Conservation (phyloP, 1,140 invertebrate genomes). For the Apis mellifera region DNA sequence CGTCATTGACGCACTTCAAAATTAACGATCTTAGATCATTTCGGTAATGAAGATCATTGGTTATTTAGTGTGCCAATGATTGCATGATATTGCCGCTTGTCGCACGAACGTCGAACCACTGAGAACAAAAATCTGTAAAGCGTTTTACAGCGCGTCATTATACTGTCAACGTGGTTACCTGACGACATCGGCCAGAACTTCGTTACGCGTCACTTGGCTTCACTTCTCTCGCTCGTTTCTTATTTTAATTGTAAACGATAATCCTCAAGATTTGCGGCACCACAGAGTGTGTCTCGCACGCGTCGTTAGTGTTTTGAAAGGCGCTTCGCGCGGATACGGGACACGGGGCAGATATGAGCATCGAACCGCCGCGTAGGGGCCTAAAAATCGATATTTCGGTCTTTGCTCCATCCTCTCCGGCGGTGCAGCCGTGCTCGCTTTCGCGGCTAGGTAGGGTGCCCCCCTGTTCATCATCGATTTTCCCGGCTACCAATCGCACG, state of each 20-base stretch:
- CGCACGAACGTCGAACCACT: conserved; percentile 34
- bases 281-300: conserved; percentile 60
- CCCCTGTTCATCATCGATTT: conserved; percentile 80
- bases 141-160: conserved; percentile 26
- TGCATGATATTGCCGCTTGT: conserved; percentile 21
- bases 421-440: conserved; percentile 59
- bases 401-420: conserved; percentile 79
- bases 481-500: conserved; percentile 81
- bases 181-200: conserved; percentile 68
- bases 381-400: conserved; percentile 83
- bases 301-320: conserved; percentile 71
- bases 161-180: conserved; percentile 59
- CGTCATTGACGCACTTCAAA: neutral
- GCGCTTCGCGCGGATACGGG: conserved; percentile 70
- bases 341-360: conserved; percentile 78
- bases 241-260: conserved; percentile 34
- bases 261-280: conserved; percentile 39
- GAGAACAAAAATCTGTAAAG: conserved; percentile 1
- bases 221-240: conserved; percentile 8
- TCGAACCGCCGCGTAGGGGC: conserved; percentile 80
- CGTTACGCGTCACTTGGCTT: conserved; percentile 24
- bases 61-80: neutral
- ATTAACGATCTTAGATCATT: conserved; percentile 27
- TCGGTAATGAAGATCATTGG: conserved; percentile 16
- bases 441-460: conserved; percentile 73